Conservation (phyloP, 1,140 invertebrate species). For the Triops cancriformis region DNA sequence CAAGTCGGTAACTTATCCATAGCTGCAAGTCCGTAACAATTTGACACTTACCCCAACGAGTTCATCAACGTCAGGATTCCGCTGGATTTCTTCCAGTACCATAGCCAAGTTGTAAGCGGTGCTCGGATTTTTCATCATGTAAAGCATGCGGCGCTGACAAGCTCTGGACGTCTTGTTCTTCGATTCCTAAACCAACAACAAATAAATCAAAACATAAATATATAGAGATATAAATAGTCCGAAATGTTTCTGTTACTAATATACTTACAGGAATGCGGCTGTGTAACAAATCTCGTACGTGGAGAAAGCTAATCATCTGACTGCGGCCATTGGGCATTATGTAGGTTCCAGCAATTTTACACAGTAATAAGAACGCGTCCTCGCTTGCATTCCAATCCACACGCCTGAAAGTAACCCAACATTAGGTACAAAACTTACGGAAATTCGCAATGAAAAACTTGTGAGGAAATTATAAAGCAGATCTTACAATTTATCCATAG, state of each 20-base stretch:
- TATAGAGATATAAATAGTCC: not conserved
- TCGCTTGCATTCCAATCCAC: conserved; percentile 47
- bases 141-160: conserved; percentile 54
- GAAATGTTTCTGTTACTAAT: not conserved
- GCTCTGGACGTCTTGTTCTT: conserved; percentile 60
- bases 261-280: conserved; percentile 36
- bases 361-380: conserved; percentile 56
- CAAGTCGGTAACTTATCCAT: not conserved
- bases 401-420: conserved; percentile 32
- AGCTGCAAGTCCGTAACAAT: no score
- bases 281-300: conserved; percentile 56
- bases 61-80: conserved; percentile 45
- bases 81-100: conserved; percentile 51
- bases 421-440: not conserved
- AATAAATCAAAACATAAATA: not conserved
- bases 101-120: conserved; percentile 50
- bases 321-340: conserved; percentile 48
- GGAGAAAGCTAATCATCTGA: conserved; percentile 42
- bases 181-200: conserved; percentile 36
- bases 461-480: conserved; percentile 9
- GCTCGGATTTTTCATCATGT: conserved; percentile 51
- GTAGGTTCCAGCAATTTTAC: conserved; percentile 56
- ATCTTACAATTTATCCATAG: conserved; percentile 52
- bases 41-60: conserved; percentile 37
- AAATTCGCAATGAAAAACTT: no score